Conservation (phyloP, 2,797 vertebrate genomes). For the Danionella dracula region DNA sequence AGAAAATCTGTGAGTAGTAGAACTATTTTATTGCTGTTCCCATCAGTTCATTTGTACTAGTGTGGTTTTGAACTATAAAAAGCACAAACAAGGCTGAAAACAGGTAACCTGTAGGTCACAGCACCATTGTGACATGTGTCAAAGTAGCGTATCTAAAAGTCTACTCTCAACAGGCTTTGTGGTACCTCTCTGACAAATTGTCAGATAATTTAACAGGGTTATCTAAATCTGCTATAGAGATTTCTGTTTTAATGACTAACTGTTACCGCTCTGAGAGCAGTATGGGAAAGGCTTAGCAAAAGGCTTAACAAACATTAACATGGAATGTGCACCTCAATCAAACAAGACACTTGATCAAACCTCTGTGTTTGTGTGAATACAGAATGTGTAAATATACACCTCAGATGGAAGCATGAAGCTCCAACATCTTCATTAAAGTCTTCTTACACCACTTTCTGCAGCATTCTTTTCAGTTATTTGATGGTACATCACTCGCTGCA, state of each 20-base stretch:
- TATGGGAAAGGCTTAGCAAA: background rate
- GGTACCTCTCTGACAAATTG: background rate
- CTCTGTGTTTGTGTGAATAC: too few relatives aligned
- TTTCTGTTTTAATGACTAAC: background rate
- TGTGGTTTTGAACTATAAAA: background rate
- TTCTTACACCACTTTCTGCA: background rate
- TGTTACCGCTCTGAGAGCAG: background rate
- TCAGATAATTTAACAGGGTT: too few relatives aligned
- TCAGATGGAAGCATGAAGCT: background rate
- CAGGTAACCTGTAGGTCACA: background rate
- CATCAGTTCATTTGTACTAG: too few relatives aligned
- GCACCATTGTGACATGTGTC: background rate
- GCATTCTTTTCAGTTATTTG: slow-evolving; percentile 2
- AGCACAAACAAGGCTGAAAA: background rate
- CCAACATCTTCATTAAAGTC: background rate
- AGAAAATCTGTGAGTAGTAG: background rate
- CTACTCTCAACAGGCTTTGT: background rate
- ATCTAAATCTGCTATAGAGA: background rate
- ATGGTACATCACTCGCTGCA: background rate
- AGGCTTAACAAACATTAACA: background rate
- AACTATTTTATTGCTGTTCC: too few relatives aligned
- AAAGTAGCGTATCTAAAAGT: background rate
- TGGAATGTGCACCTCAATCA: background rate
- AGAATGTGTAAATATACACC: background rate
- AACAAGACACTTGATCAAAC: background rate